Conservation (phyloP, 2,113 vertebrate species). For the Pedionomus torquatus region DNA sequence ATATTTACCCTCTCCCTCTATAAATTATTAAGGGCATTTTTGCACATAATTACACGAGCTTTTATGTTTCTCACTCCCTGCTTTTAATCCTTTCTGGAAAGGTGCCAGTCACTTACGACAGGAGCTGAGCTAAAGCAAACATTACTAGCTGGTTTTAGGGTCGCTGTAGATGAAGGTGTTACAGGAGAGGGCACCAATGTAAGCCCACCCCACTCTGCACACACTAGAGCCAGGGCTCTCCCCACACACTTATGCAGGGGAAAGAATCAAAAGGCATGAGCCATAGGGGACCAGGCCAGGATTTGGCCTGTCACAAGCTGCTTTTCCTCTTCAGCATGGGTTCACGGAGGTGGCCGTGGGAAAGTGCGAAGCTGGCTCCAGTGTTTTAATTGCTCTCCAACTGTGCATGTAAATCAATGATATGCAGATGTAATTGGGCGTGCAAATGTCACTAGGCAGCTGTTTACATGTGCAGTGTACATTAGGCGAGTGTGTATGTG, state of each 20-base stretch:
- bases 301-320: rapidly evolving
- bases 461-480: constrained; percentile 42
- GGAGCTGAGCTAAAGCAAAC: not conserved
- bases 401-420: constrained; percentile 61
- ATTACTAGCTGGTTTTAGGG: not conserved
- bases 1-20: constrained; percentile 75
- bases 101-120: constrained; percentile 9
- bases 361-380: not conserved
- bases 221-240: rapidly evolving
- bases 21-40: constrained; percentile 73
- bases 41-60: constrained; percentile 71
- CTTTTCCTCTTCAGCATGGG: rapidly evolving
- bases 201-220: rapidly evolving
- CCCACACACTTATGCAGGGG: rapidly evolving
- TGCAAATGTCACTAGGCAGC: constrained; percentile 49
- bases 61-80: constrained; percentile 70
- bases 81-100: constrained; percentile 73
- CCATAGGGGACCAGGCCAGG: rapidly evolving
- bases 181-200: not conserved
- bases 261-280: rapidly evolving
- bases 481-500: not conserved
- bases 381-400: constrained; percentile 40
- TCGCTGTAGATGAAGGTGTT: not conserved
- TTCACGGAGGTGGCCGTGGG: not conserved
- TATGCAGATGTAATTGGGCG: constrained; percentile 59